phyloP scores from a whole-genome alignment of 2,797 vertebrate genomes.

The Poeciliopsis gracilis region DNA sequence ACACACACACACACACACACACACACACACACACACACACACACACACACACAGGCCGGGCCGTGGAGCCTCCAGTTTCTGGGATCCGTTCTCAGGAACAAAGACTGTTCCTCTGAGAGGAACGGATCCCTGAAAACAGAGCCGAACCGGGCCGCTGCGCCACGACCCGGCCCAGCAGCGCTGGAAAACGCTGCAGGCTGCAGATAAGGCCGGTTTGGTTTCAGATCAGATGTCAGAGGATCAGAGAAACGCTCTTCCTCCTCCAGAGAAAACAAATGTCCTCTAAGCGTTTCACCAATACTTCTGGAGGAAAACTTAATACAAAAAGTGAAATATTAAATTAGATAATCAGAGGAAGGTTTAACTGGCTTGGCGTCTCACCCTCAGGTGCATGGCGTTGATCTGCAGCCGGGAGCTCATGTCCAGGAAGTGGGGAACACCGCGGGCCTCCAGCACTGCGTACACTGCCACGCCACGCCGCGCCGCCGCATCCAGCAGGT shows the following conservation, averaged over 20 bases:
- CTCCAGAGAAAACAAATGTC: background rate
- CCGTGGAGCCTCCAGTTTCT: background rate
- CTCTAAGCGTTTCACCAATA: background rate
- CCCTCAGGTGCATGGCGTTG: conserved; percentile 86
- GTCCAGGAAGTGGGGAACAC: conserved; percentile 89
- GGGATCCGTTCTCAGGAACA: conserved; percentile 41
- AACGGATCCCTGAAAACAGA: conserved; percentile 34
- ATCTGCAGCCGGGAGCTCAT: conserved; percentile 90
- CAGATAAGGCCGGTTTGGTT: conserved; percentile 42
- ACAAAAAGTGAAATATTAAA: background rate
- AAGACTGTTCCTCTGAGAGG: conserved; percentile 65
- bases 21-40: background rate
- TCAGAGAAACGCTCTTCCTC: conserved; percentile 8
- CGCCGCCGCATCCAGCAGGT: conserved; percentile 88
- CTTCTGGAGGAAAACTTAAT: background rate
- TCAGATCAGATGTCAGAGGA: conserved; percentile 37
- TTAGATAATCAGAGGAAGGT: background rate
- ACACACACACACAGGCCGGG: conserved; percentile 16
- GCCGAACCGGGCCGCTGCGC: background rate
- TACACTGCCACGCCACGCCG: conserved; percentile 91
- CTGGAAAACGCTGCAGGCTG: conserved; percentile 8
- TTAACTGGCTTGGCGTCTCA: conserved; percentile 74
- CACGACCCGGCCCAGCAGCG: conserved; percentile 12
- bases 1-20: conserved; percentile 28
- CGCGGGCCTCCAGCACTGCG: conserved; percentile 85